These are phyloP conservation scores for Climacteris rufus DNA, from an alignment of 2,113 vertebrate genomes.

Conservation along the genomic window DNA sequence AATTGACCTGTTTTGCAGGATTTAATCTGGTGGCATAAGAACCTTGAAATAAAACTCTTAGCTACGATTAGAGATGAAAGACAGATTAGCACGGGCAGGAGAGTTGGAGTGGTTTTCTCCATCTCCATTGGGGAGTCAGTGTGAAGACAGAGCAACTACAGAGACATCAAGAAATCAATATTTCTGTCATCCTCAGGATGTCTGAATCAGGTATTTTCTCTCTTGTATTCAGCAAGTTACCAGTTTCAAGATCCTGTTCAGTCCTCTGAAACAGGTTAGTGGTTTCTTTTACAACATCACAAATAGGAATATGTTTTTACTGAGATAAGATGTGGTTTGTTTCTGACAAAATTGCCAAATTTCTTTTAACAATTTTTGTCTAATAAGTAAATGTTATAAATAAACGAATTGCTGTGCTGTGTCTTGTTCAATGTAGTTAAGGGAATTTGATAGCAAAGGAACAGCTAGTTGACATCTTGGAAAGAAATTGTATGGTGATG, in stretches of 20 bases:
- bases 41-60: constrained; percentile 66
- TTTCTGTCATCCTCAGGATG: background rate
- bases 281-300: background rate
- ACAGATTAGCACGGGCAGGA: constrained; percentile 44
- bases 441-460: background rate
- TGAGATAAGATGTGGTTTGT: too few relatives aligned
- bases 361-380: background rate
- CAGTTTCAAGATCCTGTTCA: background rate
- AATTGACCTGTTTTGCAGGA: constrained; percentile 49
- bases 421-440: background rate
- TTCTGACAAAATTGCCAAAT: background rate
- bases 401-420: background rate
- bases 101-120: background rate
- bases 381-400: background rate
- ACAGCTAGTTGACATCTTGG: background rate
- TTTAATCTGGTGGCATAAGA: constrained; percentile 57
- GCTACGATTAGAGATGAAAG: constrained; percentile 52
- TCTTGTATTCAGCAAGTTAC: background rate
- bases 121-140: background rate
- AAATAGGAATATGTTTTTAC: background rate
- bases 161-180: background rate
- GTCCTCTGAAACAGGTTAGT: constrained; percentile 56
- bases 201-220: background rate
- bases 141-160: background rate
- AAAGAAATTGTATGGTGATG: background rate